Percentiles rank a stretch among this genome's conserved stretches.
phyloP scores from a whole-genome alignment of 2,797 vertebrate genomes.

The Coregonus suidteri region DNA sequence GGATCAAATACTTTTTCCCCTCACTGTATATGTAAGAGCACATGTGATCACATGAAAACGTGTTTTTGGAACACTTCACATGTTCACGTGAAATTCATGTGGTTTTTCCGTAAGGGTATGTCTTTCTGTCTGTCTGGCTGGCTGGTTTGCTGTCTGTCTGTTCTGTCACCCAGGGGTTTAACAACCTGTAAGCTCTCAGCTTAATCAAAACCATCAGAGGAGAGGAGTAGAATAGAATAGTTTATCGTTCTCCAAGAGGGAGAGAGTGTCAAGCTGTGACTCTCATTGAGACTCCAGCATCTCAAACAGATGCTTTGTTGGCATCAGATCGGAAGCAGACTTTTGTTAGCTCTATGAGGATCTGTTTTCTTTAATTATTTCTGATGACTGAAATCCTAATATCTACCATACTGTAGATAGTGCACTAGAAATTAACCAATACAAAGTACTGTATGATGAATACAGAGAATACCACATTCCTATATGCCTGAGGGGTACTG shows the following conservation, averaged over 20 bases:
- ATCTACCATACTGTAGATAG: background rate
- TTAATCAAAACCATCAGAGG: slow-evolving; percentile 58
- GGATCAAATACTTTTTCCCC: too few species aligned
- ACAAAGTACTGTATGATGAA: background rate
- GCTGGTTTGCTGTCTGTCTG: background rate
- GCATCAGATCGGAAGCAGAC: background rate
- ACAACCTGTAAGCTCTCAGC: slow-evolving; percentile 53
- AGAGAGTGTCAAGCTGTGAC: background rate
- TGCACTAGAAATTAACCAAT: background rate
- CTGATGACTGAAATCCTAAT: background rate
- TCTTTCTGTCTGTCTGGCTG: slow-evolving; percentile 5
- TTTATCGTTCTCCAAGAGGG: background rate
- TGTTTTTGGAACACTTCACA: too few species aligned
- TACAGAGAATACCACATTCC: too few species aligned
- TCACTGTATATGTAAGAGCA: too few species aligned
- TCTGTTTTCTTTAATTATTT: background rate
- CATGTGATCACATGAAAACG: too few species aligned
- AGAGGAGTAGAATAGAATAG: background rate
- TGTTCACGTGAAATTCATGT: too few species aligned
- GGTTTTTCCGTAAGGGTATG: background rate
- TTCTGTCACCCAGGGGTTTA: slow-evolving; percentile 34
- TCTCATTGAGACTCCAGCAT: background rate
- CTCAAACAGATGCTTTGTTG: background rate
- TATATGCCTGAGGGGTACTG: background rate
- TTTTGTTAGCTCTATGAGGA: background rate